phyloP scores from a whole-genome alignment of 2,113 vertebrate species.

The Riparia riparia region DNA sequence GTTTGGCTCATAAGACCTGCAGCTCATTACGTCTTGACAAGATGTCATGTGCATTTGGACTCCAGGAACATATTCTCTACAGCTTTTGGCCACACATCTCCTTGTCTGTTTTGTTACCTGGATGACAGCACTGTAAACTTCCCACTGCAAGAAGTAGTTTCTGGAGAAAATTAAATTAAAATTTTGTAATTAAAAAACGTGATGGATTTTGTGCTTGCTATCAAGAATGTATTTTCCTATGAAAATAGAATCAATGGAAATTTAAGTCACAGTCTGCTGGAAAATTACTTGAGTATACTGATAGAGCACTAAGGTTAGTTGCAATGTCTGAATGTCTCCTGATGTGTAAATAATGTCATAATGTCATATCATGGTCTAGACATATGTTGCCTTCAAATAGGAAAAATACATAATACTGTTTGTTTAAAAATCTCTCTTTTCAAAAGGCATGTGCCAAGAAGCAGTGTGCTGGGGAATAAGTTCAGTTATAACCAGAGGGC shows the following conservation, averaged over 20 bases:
- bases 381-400: not conserved
- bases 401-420: not conserved
- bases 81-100: not conserved
- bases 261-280: not conserved
- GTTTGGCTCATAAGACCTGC: not conserved
- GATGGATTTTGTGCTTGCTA: not conserved
- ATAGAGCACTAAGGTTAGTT: not conserved
- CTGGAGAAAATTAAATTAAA: not conserved
- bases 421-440: not conserved
- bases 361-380: not conserved
- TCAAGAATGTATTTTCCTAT: not conserved
- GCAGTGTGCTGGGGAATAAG: not conserved
- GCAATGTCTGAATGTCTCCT: not conserved
- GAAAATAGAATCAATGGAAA: not conserved
- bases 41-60: accelerated
- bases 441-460: not conserved
- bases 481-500: not conserved
- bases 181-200: not conserved
- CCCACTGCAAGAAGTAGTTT: not conserved
- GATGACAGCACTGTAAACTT: not conserved
- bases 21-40: not conserved
- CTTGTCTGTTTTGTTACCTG: not conserved
- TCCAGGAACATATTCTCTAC: not conserved
- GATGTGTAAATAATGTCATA: not conserved
- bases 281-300: not conserved